Conservation (phyloP, 2,797 vertebrate genomes). For the Malacoraja senta region DNA sequence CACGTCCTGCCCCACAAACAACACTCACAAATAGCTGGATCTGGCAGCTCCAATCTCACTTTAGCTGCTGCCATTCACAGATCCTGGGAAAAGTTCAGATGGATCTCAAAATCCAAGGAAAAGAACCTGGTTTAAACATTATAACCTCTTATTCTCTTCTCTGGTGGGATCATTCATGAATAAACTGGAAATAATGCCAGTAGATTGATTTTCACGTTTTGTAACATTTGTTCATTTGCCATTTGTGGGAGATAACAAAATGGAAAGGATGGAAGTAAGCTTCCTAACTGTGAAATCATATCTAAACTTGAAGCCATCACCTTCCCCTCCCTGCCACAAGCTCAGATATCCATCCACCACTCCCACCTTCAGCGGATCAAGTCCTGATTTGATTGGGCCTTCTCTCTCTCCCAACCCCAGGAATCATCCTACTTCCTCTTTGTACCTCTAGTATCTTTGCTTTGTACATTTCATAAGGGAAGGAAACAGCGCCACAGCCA, state of each 20-base stretch:
- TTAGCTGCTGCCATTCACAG: neutral
- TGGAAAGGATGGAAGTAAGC: neutral
- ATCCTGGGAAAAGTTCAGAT: neutral
- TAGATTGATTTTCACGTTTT: neutral
- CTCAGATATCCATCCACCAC: no score
- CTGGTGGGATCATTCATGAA: neutral
- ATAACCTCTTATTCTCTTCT: neutral
- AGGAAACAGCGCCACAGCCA: no score
- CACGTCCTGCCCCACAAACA: neutral
- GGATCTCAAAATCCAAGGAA: neutral
- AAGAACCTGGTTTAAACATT: neutral
- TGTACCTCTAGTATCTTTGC: no score
- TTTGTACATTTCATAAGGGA: no score
- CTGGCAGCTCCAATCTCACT: neutral
- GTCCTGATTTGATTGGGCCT: no score
- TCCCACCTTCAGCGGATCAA: no score
- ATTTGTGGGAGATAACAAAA: neutral
- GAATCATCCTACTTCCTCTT: no score
- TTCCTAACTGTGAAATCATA: neutral
- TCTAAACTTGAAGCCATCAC: neutral
- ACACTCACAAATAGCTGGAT: neutral
- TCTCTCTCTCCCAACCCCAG: no score
- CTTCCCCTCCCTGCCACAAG: no score
- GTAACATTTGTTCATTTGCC: neutral
- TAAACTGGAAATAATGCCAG: neutral